Conservation (phyloP, 1,140 invertebrate species). For the Cephus cinctus region DNA sequence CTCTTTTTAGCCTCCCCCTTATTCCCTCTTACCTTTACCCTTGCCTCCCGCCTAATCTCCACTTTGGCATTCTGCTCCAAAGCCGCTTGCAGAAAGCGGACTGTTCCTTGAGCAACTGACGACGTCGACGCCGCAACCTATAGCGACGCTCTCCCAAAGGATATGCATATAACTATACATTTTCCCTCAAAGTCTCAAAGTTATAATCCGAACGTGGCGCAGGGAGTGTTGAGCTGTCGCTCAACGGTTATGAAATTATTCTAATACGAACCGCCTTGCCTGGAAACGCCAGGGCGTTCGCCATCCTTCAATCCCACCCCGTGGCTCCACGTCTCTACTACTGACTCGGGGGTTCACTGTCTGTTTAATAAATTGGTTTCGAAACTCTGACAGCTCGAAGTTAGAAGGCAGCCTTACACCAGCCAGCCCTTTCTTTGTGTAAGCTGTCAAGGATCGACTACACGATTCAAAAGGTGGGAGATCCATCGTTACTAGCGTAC, state of each 20-base stretch:
- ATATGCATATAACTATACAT: slow-evolving; percentile 8
- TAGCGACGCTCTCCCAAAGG: too few relatives aligned
- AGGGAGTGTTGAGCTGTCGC: slow-evolving; percentile 6
- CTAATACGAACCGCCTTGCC: slow-evolving; percentile 11
- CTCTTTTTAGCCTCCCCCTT: neutral
- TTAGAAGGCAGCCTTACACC: slow-evolving; percentile 16
- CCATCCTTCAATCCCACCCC: neutral
- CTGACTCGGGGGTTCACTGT: slow-evolving; percentile 13
- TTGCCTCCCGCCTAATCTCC: too few relatives aligned
- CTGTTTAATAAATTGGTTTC: slow-evolving; percentile 18
- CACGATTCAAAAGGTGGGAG: too few relatives aligned
- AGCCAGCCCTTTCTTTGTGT: too few relatives aligned
- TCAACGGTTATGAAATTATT: slow-evolving; percentile 18
- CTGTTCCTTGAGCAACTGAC: too few relatives aligned
- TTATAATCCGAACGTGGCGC: slow-evolving; percentile 12
- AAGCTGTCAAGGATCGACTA: too few relatives aligned
- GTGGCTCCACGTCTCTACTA: neutral
- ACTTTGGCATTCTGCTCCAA: too few relatives aligned
- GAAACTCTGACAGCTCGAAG: slow-evolving; percentile 14
- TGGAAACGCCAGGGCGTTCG: slow-evolving; percentile 4
- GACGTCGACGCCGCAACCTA: too few relatives aligned
- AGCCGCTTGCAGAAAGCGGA: too few relatives aligned
- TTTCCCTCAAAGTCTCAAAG: slow-evolving; percentile 11
- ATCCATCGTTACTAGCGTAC: too few relatives aligned
- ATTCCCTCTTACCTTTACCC: neutral